Conservation (phyloP, 2,888 invertebrate species). For the Plutella xylostella region DNA sequence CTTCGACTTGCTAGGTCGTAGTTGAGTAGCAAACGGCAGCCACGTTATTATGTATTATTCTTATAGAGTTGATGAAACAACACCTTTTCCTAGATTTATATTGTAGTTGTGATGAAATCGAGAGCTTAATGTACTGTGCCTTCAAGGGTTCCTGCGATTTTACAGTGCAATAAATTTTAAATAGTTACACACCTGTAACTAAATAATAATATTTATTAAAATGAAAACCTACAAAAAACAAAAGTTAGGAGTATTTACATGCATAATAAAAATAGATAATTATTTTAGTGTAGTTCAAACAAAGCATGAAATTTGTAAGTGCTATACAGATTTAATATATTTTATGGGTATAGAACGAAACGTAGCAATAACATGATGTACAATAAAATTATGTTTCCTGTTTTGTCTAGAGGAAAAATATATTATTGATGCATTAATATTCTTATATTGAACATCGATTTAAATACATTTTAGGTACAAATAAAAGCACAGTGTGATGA, state of each 20-base stretch:
- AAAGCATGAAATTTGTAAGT: background rate
- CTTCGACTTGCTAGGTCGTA: no score
- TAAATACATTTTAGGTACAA: no score
- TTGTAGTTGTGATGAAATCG: constrained; percentile 17
- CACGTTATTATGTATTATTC: background rate
- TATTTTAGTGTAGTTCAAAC: background rate
- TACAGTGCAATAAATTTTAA: constrained; percentile 30
- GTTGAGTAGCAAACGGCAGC: background rate
- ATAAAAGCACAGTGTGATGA: no score
- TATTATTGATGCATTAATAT: no score
- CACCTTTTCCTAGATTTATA: constrained; percentile 1
- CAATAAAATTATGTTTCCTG: no score
- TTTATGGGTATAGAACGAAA: background rate
- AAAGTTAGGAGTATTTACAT: background rate
- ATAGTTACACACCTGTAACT: background rate
- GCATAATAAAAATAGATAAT: background rate
- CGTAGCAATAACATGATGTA: no score
- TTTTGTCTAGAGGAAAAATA: no score
- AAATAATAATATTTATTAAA: background rate
- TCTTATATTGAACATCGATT: no score
- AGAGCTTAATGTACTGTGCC: constrained; percentile 51
- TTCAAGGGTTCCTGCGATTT: constrained; percentile 41
- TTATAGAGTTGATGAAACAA: background rate
- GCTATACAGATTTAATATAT: background rate
- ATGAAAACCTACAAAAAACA: background rate